phyloP scores from a whole-genome alignment of 2,797 vertebrate species.

The Urosaurus nigricauda region DNA sequence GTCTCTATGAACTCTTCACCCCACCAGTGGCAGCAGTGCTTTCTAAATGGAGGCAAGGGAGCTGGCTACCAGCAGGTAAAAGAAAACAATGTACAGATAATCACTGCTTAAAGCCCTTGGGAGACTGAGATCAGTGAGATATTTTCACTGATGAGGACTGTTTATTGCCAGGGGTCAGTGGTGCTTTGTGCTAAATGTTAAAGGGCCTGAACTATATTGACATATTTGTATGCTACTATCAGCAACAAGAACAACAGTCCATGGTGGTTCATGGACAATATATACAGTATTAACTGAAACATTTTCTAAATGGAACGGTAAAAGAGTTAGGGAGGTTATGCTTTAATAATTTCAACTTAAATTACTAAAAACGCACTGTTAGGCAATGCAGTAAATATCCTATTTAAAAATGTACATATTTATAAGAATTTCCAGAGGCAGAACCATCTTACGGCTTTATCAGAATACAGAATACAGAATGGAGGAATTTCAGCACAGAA shows the following conservation, averaged over 20 bases:
- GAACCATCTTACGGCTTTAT: no score
- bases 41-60: constrained; percentile 14
- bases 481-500: no score
- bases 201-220: not conserved
- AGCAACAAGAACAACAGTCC: not conserved
- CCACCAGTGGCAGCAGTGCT: constrained; percentile 17
- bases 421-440: not conserved
- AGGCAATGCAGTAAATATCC: no score
- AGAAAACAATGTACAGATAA: not conserved
- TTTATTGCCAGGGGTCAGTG: not conserved
- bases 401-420: not conserved
- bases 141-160: constrained; percentile 9
- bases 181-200: not conserved
- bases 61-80: not conserved
- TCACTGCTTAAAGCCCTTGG: constrained; percentile 17
- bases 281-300: not conserved
- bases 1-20: constrained; percentile 13
- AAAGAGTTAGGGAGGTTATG: not conserved
- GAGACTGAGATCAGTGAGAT: constrained; percentile 16
- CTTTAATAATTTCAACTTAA: not conserved
- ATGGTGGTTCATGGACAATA: not conserved
- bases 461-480: no score
- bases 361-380: not conserved
- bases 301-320: constrained; percentile 1
- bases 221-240: not conserved